Conservation (phyloP, 2,113 vertebrate species). For the Channa argus region DNA sequence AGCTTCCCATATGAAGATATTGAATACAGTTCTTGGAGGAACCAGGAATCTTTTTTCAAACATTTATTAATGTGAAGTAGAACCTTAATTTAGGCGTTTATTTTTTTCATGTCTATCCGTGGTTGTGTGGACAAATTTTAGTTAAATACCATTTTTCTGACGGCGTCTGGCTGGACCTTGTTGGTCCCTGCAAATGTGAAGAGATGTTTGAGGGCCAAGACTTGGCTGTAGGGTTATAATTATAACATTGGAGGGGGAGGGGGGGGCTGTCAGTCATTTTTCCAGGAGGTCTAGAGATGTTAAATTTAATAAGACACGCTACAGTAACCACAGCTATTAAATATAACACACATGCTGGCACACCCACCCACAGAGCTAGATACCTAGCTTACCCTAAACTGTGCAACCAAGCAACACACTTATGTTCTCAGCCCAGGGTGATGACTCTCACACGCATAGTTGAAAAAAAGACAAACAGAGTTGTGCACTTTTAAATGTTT, state of each 20-base stretch:
- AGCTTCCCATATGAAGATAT: slow-evolving; percentile 6
- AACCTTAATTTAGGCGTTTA: no score
- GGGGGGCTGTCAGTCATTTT: slow-evolving; percentile 56
- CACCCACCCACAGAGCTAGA: slow-evolving; percentile 29
- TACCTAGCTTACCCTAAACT: slow-evolving; percentile 20
- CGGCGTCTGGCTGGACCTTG: no score
- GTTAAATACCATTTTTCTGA: no score
- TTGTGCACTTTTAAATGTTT: slow-evolving; percentile 11
- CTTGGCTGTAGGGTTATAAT: no score
- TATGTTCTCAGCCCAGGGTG: slow-evolving; percentile 23
- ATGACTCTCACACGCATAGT: slow-evolving; percentile 14
- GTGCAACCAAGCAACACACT: slow-evolving; percentile 34
- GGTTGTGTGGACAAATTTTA: no score
- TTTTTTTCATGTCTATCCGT: no score
- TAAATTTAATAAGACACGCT: slow-evolving; percentile 73
- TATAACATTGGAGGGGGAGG: no score
- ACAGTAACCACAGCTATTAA: slow-evolving; percentile 71
- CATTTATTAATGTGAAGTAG: no score
- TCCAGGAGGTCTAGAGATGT: slow-evolving; percentile 66
- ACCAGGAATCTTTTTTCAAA: no score
- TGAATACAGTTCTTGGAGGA: no score
- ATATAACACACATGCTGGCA: slow-evolving; percentile 53
- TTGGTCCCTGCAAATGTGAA: no score
- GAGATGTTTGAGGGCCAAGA: no score
- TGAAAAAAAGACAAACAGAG: not conserved